Conservation (phyloP, 2,797 vertebrate species). For the Spinus pinus region DNA sequence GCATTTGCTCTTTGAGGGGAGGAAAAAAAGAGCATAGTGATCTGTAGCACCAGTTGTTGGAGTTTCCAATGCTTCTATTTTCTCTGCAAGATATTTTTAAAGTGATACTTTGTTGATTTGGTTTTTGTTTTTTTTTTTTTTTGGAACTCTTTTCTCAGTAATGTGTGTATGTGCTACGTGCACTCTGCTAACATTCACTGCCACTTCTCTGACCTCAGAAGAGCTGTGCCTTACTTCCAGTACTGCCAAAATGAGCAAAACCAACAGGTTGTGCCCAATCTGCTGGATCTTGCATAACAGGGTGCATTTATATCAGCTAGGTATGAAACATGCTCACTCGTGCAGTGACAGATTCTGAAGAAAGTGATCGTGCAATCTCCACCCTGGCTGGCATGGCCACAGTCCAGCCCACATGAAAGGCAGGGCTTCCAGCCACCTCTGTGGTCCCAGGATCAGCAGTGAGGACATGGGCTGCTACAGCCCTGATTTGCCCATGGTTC, state of each 20-base stretch:
- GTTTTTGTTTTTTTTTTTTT: not conserved
- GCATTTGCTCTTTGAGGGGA: not conserved
- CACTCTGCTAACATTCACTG: not conserved
- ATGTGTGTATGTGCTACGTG: not conserved
- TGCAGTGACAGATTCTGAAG: not conserved
- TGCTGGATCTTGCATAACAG: not conserved
- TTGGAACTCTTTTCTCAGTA: not conserved
- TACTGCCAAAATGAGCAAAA: not conserved
- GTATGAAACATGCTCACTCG: not conserved
- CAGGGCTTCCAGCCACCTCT: not conserved
- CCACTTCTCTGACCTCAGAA: not conserved
- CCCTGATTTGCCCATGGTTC: not conserved
- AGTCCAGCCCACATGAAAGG: not conserved
- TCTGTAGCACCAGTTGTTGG: not conserved
- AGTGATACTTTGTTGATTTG: not conserved
- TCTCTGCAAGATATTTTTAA: not conserved
- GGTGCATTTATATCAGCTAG: not conserved
- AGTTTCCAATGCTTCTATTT: not conserved
- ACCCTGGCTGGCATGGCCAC: accelerated
- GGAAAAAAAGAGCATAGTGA: not conserved
- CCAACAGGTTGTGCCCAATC: not conserved
- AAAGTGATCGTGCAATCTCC: not conserved
- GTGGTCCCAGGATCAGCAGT: not conserved
- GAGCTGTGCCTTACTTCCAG: not conserved
- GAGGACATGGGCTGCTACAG: accelerated